Evolutionary conservation across 2,113 vertebrate species (phyloP).

Genomic region (Stegastes partitus): DNA sequence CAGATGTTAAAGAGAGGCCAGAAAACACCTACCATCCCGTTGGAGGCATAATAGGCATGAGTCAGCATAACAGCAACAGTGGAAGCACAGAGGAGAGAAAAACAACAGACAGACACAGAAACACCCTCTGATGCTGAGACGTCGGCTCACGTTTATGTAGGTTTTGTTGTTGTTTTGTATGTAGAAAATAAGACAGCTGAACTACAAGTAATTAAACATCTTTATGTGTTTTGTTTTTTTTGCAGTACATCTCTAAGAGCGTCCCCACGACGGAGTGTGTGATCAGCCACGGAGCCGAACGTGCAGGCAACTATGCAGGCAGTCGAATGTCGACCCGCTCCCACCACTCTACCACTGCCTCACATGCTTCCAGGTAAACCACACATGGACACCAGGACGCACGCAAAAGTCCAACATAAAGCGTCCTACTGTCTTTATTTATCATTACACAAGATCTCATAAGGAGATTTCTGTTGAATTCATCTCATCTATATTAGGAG

Average conservation of each 20-base stretch:
- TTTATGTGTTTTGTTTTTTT: slow-evolving; percentile 24
- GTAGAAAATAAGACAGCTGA: neutral
- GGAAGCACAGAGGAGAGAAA: slow-evolving; percentile 8
- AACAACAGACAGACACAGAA: neutral
- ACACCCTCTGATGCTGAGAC: neutral
- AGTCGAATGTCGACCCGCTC: slow-evolving; percentile 95
- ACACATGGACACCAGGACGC: neutral
- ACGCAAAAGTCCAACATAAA: neutral
- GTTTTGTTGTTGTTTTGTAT: neutral
- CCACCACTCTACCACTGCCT: slow-evolving; percentile 95
- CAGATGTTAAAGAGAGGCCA: slow-evolving; percentile 30
- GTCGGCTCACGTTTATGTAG: neutral
- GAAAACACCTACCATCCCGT: slow-evolving; percentile 32
- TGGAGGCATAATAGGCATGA: slow-evolving; percentile 41
- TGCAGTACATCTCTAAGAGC: slow-evolving; percentile 95
- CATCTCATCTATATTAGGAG: neutral
- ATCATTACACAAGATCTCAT: neutral
- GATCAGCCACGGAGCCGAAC: slow-evolving; percentile 94
- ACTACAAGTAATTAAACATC: neutral
- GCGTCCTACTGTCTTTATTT: neutral
- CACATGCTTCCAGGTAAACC: slow-evolving; percentile 92
- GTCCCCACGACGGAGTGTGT: slow-evolving; percentile 93
- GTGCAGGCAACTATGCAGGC: slow-evolving; percentile 92
- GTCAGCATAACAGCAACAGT: slow-evolving; percentile 50
- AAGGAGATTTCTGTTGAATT: neutral